A percentile compares a stretch with the other conserved stretches of the same genome.
These are phyloP conservation scores for Enteromius viviparus DNA, from an alignment of 2,797 vertebrate genomes.

Conservation along the genomic window DNA sequence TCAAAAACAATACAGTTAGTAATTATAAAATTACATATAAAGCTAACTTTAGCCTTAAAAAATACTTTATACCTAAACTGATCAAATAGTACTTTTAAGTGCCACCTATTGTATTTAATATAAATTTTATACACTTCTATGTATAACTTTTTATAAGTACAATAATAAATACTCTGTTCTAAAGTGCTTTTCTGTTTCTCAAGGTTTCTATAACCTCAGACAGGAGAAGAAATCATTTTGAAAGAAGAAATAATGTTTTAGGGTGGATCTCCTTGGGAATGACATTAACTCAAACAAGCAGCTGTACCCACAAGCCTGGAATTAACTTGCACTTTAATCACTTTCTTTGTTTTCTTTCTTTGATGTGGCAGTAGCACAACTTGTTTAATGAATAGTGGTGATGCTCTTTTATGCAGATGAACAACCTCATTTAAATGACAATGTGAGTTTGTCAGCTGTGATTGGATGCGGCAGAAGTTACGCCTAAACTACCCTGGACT, in stretches of 20 bases:
- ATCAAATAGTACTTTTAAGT: background rate
- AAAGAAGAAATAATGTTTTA: background rate
- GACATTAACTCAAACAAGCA: slow-evolving; percentile 24
- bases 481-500: slow-evolving; percentile 24
- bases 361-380: slow-evolving; percentile 23
- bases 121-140: no score
- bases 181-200: background rate
- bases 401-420: slow-evolving; percentile 26
- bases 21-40: background rate
- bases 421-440: slow-evolving; percentile 40
- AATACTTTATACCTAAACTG: background rate
- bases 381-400: slow-evolving; percentile 24
- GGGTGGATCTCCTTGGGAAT: slow-evolving; percentile 5
- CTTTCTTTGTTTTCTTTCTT: slow-evolving; percentile 24
- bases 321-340: slow-evolving; percentile 27
- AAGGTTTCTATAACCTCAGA: background rate
- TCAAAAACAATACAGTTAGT: background rate
- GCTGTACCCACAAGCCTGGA: slow-evolving; percentile 18
- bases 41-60: background rate
- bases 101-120: background rate
- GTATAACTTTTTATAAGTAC: background rate
- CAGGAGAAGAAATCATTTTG: background rate
- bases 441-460: slow-evolving; percentile 31
- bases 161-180: background rate
- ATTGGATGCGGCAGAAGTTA: slow-evolving; percentile 26